Evolutionary conservation across 2,113 vertebrate genomes (phyloP).

Genomic region (Labeo catla): DNA sequence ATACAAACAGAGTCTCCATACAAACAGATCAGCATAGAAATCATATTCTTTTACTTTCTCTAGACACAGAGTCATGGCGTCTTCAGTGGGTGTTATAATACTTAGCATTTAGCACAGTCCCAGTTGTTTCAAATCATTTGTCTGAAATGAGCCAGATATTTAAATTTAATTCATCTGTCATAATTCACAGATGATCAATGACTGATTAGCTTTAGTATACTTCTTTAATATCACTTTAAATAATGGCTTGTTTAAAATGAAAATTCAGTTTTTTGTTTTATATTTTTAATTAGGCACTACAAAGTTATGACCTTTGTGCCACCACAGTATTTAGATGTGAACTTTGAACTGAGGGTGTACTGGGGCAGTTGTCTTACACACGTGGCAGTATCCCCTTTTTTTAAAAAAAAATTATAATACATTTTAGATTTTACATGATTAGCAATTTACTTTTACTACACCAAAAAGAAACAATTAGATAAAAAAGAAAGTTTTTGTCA

Average conservation of each 20-base stretch:
- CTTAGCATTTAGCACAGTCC: background rate
- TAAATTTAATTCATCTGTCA: background rate
- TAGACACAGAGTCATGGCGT: background rate
- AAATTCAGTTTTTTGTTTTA: background rate
- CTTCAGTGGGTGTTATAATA: background rate
- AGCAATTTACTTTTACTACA: background rate
- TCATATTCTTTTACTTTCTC: background rate
- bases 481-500: background rate
- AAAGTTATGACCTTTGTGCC: slow-evolving; percentile 18
- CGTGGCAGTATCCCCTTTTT: background rate
- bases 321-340: background rate
- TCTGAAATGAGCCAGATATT: background rate
- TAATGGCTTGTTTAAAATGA: background rate
- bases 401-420: background rate
- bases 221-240: background rate
- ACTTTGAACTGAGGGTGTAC: slow-evolving; percentile 24
- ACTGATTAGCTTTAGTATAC: background rate
- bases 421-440: too few species aligned
- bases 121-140: background rate
- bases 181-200: background rate
- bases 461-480: background rate
- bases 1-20: background rate
- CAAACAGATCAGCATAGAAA: background rate
- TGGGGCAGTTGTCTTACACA: background rate
- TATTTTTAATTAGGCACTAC: background rate